Conservation (phyloP, 2,113 vertebrate species). For the Paraplagusia blochii region DNA sequence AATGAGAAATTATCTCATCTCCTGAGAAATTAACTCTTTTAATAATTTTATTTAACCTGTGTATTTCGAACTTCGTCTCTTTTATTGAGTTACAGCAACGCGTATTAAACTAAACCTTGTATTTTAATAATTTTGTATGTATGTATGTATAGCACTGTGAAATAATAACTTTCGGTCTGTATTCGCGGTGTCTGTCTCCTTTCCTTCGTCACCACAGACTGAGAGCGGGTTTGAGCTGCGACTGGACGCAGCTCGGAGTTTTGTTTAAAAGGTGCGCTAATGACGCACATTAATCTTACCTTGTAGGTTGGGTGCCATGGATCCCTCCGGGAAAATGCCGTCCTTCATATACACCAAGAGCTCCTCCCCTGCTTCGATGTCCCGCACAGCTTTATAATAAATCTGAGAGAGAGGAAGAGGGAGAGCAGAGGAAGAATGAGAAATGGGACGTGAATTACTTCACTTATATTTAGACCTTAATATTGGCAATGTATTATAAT, state of each 20-base stretch:
- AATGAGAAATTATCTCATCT: no score
- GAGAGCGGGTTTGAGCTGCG: conserved; percentile 18
- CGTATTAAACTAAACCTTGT: no score
- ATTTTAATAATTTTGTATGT: no score
- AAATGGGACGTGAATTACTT: no score
- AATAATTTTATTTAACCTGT: no score
- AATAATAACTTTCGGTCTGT: no score
- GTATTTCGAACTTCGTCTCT: no score
- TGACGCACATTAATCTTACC: conserved; percentile 84
- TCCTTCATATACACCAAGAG: conserved; percentile 95
- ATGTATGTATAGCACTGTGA: no score
- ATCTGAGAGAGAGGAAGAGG: conserved; percentile 67
- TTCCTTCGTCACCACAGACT: conserved; percentile 19
- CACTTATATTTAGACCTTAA: no score
- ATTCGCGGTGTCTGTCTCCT: conserved; percentile 12
- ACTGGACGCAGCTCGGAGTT: conserved; percentile 63
- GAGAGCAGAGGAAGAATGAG: conserved; percentile 31
- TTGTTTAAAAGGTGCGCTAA: conserved; percentile 76
- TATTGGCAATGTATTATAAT: no score
- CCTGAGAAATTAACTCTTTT: no score
- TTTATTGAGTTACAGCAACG: no score
- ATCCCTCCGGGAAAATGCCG: conserved; percentile 86
- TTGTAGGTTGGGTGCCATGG: conserved; percentile 90
- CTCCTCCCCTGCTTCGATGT: conserved; percentile 95
- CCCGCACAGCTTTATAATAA: conserved; percentile 96